Base-by-base conservation (phyloP, 1,140 invertebrate genomes). In the Oncopodura yosiiana region DNA sequence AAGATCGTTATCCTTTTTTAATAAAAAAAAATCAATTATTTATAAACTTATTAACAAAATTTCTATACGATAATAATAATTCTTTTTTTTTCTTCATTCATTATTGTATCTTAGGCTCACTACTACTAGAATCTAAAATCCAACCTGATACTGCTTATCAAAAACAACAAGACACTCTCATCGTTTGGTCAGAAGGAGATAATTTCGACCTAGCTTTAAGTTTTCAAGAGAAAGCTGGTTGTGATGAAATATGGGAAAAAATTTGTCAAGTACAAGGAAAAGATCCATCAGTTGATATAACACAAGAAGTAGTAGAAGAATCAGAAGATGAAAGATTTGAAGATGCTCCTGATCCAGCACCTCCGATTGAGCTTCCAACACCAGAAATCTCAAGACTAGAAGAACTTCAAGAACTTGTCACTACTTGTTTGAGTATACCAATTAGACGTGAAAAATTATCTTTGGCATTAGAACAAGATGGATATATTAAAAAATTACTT, bases 201-300 rank as follows among this genome's bases (percentile, higher is more conserved):
- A 95, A 96, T 70, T 97, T 94, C 74, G 95, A 99, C 74, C 78
- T 99, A 66, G 96, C 96, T 37, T 74, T 99, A 60, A 97, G 93
- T 78, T 99, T 99, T 77, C 96, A 99, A 80, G 95, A 99, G 74
- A 98, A 97, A 74, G 89, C 86, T 56, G 95, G 96, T 69, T 99
- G 96, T 78, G 94, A 99, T 80, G 95, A 99, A 74, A 97, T 99
- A 65, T 99, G 95, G 95, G 94, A 95, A 66, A 97, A 97, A 75
- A 99, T 99, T 67, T 99, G 96, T 75, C 87, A 95, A 77, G 90
- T 95, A 3, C 94, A 97, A 78, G 94, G 94, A 3, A 96, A 95
- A 73, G 94, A 97, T 77, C 94, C 93, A 9, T 94, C 90, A 37
- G 91, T 96, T 24, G 92, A 96, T 70, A 92, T 97, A 46, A 96